Evolutionary conservation across 2,797 vertebrate species (phyloP).

Genomic region (Eulemur coronatus): DNA sequence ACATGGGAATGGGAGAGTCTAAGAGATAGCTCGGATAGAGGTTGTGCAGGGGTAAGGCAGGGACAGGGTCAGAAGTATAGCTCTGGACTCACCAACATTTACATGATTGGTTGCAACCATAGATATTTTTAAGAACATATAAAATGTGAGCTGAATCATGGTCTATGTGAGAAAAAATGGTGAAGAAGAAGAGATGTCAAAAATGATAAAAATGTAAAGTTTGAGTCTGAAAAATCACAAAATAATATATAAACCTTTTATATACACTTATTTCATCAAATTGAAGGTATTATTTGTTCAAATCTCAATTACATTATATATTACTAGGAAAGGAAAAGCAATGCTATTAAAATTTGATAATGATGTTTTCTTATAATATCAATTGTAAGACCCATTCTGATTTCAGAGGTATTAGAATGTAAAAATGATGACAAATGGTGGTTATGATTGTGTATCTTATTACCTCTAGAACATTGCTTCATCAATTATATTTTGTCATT

Average conservation of each 20-base stretch:
- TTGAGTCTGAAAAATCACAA: not conserved
- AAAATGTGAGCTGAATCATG: not conserved
- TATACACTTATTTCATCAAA: not conserved
- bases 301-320: not conserved
- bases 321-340: not conserved
- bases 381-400: not conserved
- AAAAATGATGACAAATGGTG: not conserved
- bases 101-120: not conserved
- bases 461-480: not conserved
- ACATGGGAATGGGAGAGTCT: accelerated
- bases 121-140: not conserved
- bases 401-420: not conserved
- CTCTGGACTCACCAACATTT: not conserved
- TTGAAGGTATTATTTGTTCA: not conserved
- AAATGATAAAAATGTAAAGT: not conserved
- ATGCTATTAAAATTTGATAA: not conserved
- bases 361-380: not conserved
- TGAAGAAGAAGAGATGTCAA: not conserved
- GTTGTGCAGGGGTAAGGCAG: accelerated
- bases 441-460: too few relatives aligned
- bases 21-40: not conserved
- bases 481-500: not conserved
- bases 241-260: not conserved
- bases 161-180: not conserved
- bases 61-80: too few relatives aligned